phyloP scores from a whole-genome alignment of 2,113 vertebrate species.

The Clupea harengus region DNA sequence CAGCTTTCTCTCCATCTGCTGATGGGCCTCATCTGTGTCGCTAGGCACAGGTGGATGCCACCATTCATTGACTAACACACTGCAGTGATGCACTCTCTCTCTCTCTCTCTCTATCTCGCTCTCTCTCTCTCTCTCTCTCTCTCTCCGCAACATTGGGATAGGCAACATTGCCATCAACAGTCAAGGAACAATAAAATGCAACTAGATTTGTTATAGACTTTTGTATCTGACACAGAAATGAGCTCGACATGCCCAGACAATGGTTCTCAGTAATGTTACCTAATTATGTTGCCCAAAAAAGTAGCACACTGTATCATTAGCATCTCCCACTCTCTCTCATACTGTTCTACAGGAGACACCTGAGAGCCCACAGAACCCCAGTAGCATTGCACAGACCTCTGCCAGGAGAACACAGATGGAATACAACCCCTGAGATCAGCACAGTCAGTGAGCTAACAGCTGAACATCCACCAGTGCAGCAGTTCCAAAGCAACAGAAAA shows the following conservation, averaged over 20 bases:
- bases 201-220: too few relatives aligned
- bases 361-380: neutral
- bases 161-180: neutral
- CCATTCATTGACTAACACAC: neutral
- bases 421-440: too few relatives aligned
- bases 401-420: too few relatives aligned
- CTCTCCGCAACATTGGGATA: neutral
- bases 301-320: too few relatives aligned
- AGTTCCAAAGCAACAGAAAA: neutral
- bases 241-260: too few relatives aligned
- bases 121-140: neutral
- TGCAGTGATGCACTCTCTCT: neutral
- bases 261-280: too few relatives aligned
- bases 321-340: neutral
- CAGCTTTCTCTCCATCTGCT: neutral
- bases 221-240: too few relatives aligned
- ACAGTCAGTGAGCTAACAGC: too few relatives aligned
- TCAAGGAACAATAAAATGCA: neutral
- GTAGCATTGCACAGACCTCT: too few relatives aligned
- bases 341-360: neutral
- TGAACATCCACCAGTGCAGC: too few relatives aligned
- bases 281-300: too few relatives aligned
- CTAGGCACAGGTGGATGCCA: constrained; percentile 1
- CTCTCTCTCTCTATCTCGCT: neutral
- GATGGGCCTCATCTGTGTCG: neutral